Evolutionary conservation across 37 sponge, comb jelly and placozoan genomes (phyloP), one percentile per base, ranked within the genome.

Genomic region (Aplysina aerophoba): DNA sequence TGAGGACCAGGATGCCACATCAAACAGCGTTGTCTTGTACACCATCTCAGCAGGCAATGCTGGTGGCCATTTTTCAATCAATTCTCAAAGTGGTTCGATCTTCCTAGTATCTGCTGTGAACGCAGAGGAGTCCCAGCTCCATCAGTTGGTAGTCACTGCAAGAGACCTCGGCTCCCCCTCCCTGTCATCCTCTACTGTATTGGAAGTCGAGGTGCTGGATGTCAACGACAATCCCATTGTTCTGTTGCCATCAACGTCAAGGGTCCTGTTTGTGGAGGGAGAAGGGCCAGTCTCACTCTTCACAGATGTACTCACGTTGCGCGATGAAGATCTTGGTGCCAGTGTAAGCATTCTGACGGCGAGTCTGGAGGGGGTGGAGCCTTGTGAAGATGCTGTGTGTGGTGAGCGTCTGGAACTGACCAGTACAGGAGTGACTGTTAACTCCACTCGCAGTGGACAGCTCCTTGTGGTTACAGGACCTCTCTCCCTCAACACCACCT

Each of bases 151-250:
- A 31, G 79, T 86, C 37, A 81, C 83, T 22, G 90, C 86, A 37
- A 33, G 50, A 69, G 90, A 90, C 66, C 79, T 73, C 6, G 89
- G 89, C 28, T 56, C 66, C n/a, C 89, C 89, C 55, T 67, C 83
- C n/a, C 30, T 84, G 39, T 65, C 44, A 16, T 44, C 77, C 30
- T 37, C 75, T 12, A 79, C 56, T 50, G 37, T 38, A 27, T 33
- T 88, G 15, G 37, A 31, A 6, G 55, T 88, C 25, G 1, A 16
- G 1, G 77, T 90, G 6, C 31, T 4, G 0, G 90, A 90, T 90
- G 82, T 25, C 16, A 94, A 94, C 66, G 95, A 94, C 79, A 88
- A 94, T 37, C 69, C 88, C 4, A 34, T 80, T 55, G 14, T 38
- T 3, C 20, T 93, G 4, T 0, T 0, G 4, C 38, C 56, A 31